Conservation (phyloP, 1,140 invertebrate species). For the Drosophila carrolli region DNA sequence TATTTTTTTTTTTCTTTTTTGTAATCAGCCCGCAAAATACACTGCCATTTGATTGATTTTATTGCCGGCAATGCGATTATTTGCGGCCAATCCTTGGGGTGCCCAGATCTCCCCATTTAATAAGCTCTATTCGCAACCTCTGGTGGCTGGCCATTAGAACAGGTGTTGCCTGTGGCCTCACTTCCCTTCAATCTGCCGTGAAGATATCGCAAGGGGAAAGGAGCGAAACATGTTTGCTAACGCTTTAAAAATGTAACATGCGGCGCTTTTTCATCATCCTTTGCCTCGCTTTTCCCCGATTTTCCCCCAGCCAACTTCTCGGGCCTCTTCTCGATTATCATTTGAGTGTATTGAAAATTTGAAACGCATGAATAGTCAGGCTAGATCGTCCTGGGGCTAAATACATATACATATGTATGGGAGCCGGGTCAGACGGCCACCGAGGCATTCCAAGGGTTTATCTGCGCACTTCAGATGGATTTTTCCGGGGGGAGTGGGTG, state of each 20-base stretch:
- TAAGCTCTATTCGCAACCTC: constrained; percentile 10
- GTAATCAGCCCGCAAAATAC: constrained; percentile 4
- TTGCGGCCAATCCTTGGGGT: neutral
- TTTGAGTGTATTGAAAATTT: constrained; percentile 75
- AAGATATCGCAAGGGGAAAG: constrained; percentile 11
- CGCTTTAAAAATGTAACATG: constrained; percentile 71
- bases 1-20: neutral
- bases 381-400: constrained; percentile 57
- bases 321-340: constrained; percentile 35
- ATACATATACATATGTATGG: constrained; percentile 10
- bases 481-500: constrained; percentile 9
- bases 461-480: constrained; percentile 62
- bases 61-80: constrained; percentile 16
- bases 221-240: constrained; percentile 50
- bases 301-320: neutral
- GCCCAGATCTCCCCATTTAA: constrained; percentile 11
- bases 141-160: constrained; percentile 39
- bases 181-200: constrained; percentile 43
- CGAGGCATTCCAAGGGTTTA: constrained; percentile 53
- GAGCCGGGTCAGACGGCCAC: constrained; percentile 26
- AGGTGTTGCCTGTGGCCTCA: constrained; percentile 49
- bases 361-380: constrained; percentile 78
- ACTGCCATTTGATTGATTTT: constrained; percentile 15
- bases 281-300: constrained; percentile 1
- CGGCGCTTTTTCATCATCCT: constrained; percentile 66